Conservation (phyloP, 1,140 invertebrate genomes). For the Eurosta solidaginis region DNA sequence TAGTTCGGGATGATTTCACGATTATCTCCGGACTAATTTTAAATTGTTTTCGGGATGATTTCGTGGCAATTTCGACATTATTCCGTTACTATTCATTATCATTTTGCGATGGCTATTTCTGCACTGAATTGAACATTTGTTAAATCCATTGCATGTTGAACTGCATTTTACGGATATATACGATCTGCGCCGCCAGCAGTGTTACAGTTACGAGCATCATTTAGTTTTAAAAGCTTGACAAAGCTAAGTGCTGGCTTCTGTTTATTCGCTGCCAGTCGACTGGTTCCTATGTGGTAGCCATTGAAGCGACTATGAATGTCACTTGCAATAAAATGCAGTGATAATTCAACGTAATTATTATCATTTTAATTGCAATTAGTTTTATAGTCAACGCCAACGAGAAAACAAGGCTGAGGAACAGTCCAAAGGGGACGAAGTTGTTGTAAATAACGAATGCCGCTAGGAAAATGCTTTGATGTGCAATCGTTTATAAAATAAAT, state of each 20-base stretch:
- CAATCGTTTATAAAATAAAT: not conserved
- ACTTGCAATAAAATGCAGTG: slow-evolving; percentile 24
- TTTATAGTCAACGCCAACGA: slow-evolving; percentile 8
- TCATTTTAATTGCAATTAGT: slow-evolving; percentile 30
- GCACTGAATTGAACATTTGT: too few species aligned
- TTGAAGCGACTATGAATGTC: slow-evolving; percentile 18
- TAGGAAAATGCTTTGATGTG: not conserved
- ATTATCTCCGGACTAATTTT: too few species aligned
- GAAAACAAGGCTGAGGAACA: not conserved
- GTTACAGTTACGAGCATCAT: too few species aligned
- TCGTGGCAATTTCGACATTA: too few species aligned
- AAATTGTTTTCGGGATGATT: too few species aligned
- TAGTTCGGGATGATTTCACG: too few species aligned
- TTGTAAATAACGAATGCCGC: not conserved
- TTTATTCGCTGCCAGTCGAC: not conserved
- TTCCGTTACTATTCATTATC: too few species aligned
- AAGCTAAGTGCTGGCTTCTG: not conserved
- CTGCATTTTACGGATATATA: too few species aligned
- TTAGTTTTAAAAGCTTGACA: too few species aligned
- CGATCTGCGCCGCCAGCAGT: too few species aligned
- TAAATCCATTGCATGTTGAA: too few species aligned
- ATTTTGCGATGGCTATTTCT: too few species aligned
- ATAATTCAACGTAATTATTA: slow-evolving; percentile 29
- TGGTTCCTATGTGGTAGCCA: not conserved
- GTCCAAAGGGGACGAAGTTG: not conserved